A percentile compares a stretch with the other conserved stretches of the same genome.
These are phyloP conservation scores for Heliconius hermathena DNA, from an alignment of 1,140 invertebrate genomes.

Conservation along the genomic window DNA sequence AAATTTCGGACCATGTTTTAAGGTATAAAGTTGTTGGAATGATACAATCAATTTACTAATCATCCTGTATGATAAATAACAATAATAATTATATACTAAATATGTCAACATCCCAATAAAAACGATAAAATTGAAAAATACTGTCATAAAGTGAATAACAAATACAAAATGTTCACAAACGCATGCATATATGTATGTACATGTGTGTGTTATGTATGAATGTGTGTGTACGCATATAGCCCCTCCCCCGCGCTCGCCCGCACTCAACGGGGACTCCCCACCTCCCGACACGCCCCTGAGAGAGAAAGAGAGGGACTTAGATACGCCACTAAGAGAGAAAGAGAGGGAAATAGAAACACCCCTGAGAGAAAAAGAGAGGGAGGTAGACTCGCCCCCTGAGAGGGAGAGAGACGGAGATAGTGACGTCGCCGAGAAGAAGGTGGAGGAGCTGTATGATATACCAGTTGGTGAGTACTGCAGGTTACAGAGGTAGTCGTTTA, in stretches of 20 bases:
- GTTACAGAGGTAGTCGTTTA: not conserved
- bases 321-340: constrained; percentile 16
- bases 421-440: constrained; percentile 75
- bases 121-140: not conserved
- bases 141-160: not conserved
- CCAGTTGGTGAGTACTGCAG: constrained; percentile 89
- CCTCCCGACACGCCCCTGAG: constrained; percentile 27
- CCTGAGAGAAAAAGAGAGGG: constrained; percentile 17
- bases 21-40: no score
- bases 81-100: no score
- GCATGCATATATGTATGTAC: not conserved
- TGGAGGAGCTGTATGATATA: constrained; percentile 91
- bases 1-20: no score
- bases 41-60: no score
- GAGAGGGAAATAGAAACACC: not conserved
- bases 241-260: constrained; percentile 41
- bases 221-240: constrained; percentile 31
- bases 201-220: not conserved
- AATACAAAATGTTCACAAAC: not conserved
- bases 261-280: constrained; percentile 43
- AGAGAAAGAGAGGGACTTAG: constrained; percentile 19
- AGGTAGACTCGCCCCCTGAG: constrained; percentile 16
- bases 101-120: no score
- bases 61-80: no score
- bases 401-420: constrained; percentile 5